These are phyloP conservation scores for Taphrorychus bicolor DNA, from an alignment of 2,888 invertebrate genomes.

Conservation along the genomic window DNA sequence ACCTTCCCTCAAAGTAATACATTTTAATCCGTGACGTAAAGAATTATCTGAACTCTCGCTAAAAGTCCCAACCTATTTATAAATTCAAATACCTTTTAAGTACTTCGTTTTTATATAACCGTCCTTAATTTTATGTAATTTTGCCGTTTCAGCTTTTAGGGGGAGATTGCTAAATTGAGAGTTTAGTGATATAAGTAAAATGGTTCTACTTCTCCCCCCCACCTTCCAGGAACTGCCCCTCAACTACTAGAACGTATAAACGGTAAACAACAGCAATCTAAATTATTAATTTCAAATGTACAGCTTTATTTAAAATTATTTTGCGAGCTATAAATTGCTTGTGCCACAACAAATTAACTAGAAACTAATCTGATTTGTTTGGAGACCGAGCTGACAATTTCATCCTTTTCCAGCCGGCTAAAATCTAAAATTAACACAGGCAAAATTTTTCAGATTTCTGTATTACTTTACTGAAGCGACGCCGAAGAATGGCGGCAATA, in stretches of 20 bases:
- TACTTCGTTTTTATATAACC: conserved; percentile 21
- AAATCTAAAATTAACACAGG: neutral
- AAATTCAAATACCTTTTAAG: conserved; percentile 27
- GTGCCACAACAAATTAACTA: neutral
- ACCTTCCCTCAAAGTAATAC: neutral
- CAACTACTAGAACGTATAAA: neutral
- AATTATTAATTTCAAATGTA: neutral
- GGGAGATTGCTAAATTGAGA: neutral
- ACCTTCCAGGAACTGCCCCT: neutral
- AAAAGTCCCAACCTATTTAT: conserved; percentile 22
- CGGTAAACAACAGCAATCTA: neutral
- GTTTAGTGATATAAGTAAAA: neutral
- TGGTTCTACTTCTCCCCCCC: neutral
- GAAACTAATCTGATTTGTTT: neutral
- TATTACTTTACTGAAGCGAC: neutral
- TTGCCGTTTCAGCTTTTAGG: neutral
- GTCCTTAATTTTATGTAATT: conserved; percentile 13
- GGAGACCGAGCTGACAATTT: neutral
- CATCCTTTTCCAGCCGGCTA: neutral
- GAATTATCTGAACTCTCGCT: neutral
- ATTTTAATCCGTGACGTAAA: neutral
- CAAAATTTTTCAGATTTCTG: neutral
- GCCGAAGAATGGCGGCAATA: neutral
- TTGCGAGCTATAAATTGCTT: neutral
- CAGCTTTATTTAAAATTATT: neutral